phyloP scores from a whole-genome alignment of 2,797 vertebrate species.

The Momotus momota region DNA sequence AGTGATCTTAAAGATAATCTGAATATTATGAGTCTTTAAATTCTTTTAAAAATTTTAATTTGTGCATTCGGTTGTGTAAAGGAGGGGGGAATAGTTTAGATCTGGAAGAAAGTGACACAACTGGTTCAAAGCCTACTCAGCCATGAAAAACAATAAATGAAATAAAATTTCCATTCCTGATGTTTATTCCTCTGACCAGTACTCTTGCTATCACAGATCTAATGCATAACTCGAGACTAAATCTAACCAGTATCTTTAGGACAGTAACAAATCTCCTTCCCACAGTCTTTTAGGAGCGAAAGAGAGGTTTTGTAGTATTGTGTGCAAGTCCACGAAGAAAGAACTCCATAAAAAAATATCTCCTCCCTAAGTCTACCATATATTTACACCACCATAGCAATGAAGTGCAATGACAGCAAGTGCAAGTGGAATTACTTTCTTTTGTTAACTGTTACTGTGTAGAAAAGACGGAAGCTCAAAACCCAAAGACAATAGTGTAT shows the following conservation, averaged over 20 bases:
- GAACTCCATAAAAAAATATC: not conserved
- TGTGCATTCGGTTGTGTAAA: not conserved
- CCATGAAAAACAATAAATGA: not conserved
- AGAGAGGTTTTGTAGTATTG: not conserved
- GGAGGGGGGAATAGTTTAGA: not conserved
- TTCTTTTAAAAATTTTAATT: not conserved
- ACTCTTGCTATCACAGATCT: not conserved
- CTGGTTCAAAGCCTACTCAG: not conserved
- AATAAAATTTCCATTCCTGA: not conserved
- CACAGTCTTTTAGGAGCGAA: not conserved
- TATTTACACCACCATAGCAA: not conserved
- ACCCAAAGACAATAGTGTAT: not conserved
- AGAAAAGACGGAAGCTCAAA: not conserved
- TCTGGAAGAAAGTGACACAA: rapidly evolving
- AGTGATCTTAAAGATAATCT: not conserved
- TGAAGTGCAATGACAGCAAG: not conserved
- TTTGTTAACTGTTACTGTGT: not conserved
- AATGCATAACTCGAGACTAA: not conserved
- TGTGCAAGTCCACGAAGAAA: not conserved
- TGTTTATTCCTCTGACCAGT: not conserved
- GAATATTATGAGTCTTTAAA: not conserved
- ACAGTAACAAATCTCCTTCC: not conserved
- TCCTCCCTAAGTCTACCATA: not conserved
- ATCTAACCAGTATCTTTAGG: not conserved
- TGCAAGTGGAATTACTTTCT: not conserved